Evolutionary conservation across 2,797 vertebrate species (phyloP), one percentile per base, ranked within the genome.

Genomic region (Tinamus major): DNA sequence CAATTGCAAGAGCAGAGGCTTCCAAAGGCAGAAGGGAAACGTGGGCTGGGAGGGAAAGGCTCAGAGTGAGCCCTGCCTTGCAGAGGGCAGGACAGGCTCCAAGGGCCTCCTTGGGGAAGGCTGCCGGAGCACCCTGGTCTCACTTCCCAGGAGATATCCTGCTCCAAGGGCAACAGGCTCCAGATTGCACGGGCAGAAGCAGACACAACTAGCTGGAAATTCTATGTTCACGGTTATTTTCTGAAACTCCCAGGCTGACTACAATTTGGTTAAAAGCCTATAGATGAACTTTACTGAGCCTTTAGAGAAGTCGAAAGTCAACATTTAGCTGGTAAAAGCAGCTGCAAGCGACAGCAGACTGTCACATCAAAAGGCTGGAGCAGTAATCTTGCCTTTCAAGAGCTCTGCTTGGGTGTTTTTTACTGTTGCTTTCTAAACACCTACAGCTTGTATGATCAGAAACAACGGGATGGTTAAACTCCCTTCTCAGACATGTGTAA

Each of bases 391-490:
- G 18, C 58, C 82, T 84, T 79, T 77, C 56, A n/a, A 19, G 88
- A 89, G 79, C 82, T 44, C 37, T n/a, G 58, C 79, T 51, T 69
- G 89, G 91, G 41, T 85, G 90, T 81, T 94, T 76, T 77, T 18
- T 87, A 83, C 72, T 76, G 51, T 5, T 89, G 93, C 61, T 76
- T 84, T 67, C 88, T 48, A 44, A 68, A 79, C 93, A 92, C 82
- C 94, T 87, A 48, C 92, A 90, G 82, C 76, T 9, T 83, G 79
- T 39, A 71, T 1, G 49, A 95, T 86, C 91, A 91, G 79, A 88
- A 92, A 74, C 68, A 71, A 46, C 79, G 41, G 5, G 5, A 67
- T 70, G 70, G 87, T 44, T 84, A 53, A 89, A 82, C 67, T 87
- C 83, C 59, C 85, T 58, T 85, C 85, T 69, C 74, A 93, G 85